A percentile compares a stretch with the other conserved stretches of the same genome.
Evolutionary conservation across 2,113 vertebrate species (phyloP).

Genomic region (Rhinolophus ferrumequinum): DNA sequence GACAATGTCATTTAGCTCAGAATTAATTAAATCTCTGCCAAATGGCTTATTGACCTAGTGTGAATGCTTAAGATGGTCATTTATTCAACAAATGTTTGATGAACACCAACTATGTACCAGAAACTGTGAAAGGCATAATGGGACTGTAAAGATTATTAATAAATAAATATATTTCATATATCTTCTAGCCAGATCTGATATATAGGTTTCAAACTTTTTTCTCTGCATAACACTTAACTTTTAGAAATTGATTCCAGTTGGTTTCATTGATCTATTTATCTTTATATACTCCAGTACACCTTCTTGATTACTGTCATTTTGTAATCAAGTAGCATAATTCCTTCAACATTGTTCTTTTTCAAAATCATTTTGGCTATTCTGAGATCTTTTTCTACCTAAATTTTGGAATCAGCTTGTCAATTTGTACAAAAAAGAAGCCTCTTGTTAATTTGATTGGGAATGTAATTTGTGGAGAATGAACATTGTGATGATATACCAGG

Average conservation of each 20-base stretch:
- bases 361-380: neutral
- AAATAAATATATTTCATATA: slow-evolving; percentile 20
- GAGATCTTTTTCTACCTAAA: neutral
- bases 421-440: neutral
- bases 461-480: neutral
- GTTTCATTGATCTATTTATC: neutral
- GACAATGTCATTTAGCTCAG: slow-evolving; percentile 1
- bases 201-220: neutral
- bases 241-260: slow-evolving; percentile 27
- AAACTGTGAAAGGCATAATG: slow-evolving; percentile 6
- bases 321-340: neutral
- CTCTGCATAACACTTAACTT: neutral
- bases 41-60: neutral
- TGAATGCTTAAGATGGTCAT: slow-evolving; percentile 32
- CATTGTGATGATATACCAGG: neutral
- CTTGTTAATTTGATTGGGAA: slow-evolving; percentile 5
- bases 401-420: slow-evolving; percentile 11
- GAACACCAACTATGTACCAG: neutral
- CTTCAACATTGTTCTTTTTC: neutral
- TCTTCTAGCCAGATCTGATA: neutral
- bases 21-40: slow-evolving; percentile 43
- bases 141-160: neutral
- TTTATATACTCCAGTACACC: neutral
- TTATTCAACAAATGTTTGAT: slow-evolving; percentile 21
- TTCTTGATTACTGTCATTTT: slow-evolving; percentile 16